Conservation (phyloP, 2,113 vertebrate species). For the Choloepus hoffmanni region DNA sequence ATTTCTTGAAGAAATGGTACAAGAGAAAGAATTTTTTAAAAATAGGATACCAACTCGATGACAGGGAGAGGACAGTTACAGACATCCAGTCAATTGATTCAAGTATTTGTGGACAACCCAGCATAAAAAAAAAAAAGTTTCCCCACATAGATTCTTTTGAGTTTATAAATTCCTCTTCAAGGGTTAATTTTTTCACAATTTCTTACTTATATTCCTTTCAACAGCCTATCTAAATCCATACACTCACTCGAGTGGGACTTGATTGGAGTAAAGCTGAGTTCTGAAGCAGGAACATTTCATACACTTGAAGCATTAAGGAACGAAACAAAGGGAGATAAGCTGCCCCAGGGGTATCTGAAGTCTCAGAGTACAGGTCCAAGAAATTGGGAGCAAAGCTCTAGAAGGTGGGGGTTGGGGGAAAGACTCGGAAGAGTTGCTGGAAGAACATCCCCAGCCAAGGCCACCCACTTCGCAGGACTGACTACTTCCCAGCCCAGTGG, state of each 20-base stretch:
- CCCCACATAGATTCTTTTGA: neutral
- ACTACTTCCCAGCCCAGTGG: neutral
- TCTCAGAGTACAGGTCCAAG: neutral
- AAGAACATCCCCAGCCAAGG: neutral
- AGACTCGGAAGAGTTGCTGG: neutral
- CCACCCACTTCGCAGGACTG: neutral
- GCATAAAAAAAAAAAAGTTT: neutral
- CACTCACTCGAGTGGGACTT: neutral
- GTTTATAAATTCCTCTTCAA: neutral
- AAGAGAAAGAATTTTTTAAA: neutral
- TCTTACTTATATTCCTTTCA: neutral
- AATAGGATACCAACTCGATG: neutral
- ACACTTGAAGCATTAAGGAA: neutral
- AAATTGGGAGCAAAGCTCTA: neutral
- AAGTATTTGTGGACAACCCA: neutral
- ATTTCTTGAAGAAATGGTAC: neutral
- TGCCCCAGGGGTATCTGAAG: neutral
- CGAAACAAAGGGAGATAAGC: neutral
- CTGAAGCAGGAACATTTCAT: neutral
- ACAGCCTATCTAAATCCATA: neutral
- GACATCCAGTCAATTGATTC: neutral
- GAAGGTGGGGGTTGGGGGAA: neutral
- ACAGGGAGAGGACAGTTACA: neutral
- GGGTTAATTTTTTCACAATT: neutral
- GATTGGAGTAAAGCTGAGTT: neutral